Base-by-base conservation (phyloP, 92 coral and sea anemone species). In the Pocillopora meandrina region DNA sequence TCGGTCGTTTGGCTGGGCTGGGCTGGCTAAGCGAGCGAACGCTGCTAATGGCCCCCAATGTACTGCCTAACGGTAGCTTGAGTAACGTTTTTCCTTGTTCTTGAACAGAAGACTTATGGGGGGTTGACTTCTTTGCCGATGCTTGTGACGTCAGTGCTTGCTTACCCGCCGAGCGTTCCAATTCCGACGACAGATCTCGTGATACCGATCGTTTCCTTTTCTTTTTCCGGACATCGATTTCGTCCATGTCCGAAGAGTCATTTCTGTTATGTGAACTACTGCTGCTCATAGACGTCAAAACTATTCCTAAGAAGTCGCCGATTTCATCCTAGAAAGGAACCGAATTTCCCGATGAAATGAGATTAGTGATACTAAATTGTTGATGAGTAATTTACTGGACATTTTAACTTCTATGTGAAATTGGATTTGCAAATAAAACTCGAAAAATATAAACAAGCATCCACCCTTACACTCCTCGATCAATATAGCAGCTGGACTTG, bases 301-400 rank as follows among this genome's bases (percentile, higher is more conserved):
- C 99, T 47, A 91, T 91, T 56, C 98, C 96, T 4, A 96, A 92
- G 78, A 96, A 96, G 72, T 96, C 99, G 19, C 99, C 99, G 66
- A 96, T 96, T 77, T 96, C 97, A 60, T 96, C 99, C 99, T 96
- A 60, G 61, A 73, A 85, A 68, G 12, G 64, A 78, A 71, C 55
- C 42, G 14, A 33, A 26, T 11, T 56, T 68, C 35, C 16, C 70
- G 55, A 58, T 34, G 10, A 85, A 71, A 21, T 18, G 26, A 42
- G 52, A 42, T 42, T 42, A 42, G 1, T 3, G 52, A 26, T 26
- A 26, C 1, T 26, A 26, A 42, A 42, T 42, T 42, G 52, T 42
- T 42, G 52, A 3, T 42, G 8, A 42, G 8, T 42, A 3, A 7
- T 7, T 7, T 42, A 3, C 52, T 42, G 4, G 8, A 42, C 52